A percentile compares a stretch with the other conserved stretches of the same genome.
phyloP scores from a whole-genome alignment of 1,140 invertebrate genomes.

The Choristoneura fumiferana region DNA sequence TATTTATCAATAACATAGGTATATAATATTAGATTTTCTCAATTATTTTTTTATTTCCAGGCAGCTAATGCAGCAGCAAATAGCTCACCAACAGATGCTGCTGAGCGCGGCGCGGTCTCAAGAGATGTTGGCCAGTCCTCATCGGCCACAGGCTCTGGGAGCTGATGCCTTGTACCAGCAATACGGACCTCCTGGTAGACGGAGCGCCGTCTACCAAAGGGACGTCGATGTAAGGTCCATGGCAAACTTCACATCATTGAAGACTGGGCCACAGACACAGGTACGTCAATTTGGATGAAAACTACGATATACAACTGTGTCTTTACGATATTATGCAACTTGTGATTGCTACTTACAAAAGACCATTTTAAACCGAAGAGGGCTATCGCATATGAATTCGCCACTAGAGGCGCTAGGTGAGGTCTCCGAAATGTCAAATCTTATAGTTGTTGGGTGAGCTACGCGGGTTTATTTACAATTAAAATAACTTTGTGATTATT shows the following conservation, averaged over 20 bases:
- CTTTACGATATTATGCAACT: too few relatives aligned
- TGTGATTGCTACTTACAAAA: too few relatives aligned
- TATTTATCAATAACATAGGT: too few relatives aligned
- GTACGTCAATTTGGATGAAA: slow-evolving; percentile 30
- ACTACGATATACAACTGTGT: neutral
- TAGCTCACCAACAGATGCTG: slow-evolving; percentile 72
- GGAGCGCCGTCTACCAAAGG: slow-evolving; percentile 65
- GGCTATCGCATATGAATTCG: too few relatives aligned
- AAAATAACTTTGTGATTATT: too few relatives aligned
- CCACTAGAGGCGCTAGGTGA: too few relatives aligned
- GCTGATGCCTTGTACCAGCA: slow-evolving; percentile 70
- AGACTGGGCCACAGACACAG: slow-evolving; percentile 60
- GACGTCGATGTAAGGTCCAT: slow-evolving; percentile 65
- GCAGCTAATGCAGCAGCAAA: slow-evolving; percentile 81
- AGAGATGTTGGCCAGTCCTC: slow-evolving; percentile 76
- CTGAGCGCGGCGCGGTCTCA: slow-evolving; percentile 77
- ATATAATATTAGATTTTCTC: too few relatives aligned
- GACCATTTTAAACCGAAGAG: too few relatives aligned
- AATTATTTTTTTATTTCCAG: too few relatives aligned
- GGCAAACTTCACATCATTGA: slow-evolving; percentile 70
- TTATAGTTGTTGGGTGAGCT: too few relatives aligned
- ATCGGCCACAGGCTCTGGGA: slow-evolving; percentile 63
- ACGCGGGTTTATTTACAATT: too few relatives aligned
- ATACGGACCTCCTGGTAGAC: slow-evolving; percentile 62
- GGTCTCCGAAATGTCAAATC: too few relatives aligned